Conservation (phyloP, 2,113 vertebrate species). For the Hippocampus abdominalis region DNA sequence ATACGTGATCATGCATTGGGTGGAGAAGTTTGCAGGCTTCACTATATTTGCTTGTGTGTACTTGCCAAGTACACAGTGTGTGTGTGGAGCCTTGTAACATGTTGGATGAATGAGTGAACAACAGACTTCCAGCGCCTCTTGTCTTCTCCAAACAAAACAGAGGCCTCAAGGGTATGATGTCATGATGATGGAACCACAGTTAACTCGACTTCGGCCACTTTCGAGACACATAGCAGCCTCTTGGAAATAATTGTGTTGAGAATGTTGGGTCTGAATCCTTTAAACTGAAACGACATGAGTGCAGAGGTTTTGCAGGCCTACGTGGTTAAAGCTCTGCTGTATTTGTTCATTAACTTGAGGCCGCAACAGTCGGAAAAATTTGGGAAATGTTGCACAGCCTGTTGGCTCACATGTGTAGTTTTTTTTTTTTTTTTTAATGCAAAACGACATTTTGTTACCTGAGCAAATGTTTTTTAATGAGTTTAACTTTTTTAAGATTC, state of each 20-base stretch:
- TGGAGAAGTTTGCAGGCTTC: too few species aligned
- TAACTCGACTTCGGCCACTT: slow-evolving; percentile 17
- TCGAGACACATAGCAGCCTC: not conserved
- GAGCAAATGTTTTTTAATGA: too few species aligned
- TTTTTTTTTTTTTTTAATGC: too few species aligned
- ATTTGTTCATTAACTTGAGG: not conserved
- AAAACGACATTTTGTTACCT: too few species aligned
- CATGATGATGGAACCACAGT: slow-evolving; percentile 18
- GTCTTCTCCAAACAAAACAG: slow-evolving; percentile 27
- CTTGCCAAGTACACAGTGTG: too few species aligned
- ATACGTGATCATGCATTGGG: not conserved
- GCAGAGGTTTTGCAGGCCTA: not conserved
- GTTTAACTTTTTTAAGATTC: too few species aligned
- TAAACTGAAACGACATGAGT: not conserved
- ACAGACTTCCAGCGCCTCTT: slow-evolving; percentile 39
- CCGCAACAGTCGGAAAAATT: not conserved
- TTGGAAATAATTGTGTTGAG: slow-evolving; percentile 1
- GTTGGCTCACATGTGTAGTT: not conserved
- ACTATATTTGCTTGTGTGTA: not conserved
- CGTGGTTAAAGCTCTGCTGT: too few species aligned
- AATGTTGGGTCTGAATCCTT: not conserved
- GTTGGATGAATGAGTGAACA: slow-evolving; percentile 29
- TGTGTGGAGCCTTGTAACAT: not conserved
- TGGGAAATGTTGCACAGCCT: not conserved
- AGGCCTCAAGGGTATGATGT: slow-evolving; percentile 36